phyloP scores from a whole-genome alignment of 2,797 vertebrate genomes.

The Sarcoramphus papa region DNA sequence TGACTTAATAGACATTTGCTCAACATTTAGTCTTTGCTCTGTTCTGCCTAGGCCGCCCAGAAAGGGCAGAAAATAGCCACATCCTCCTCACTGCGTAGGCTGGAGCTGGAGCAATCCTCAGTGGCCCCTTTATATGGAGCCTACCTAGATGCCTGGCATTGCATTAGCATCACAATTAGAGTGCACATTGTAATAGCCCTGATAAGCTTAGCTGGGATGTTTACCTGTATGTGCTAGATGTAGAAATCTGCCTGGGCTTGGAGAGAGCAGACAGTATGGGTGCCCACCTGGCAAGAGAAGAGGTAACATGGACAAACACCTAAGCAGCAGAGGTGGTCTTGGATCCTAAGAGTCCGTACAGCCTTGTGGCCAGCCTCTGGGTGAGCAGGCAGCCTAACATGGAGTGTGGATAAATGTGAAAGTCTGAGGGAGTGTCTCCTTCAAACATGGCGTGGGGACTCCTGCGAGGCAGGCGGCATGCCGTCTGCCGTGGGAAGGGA shows the following conservation, averaged over 20 bases:
- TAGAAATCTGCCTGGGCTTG: background rate
- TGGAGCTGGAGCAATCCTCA: background rate
- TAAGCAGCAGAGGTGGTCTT: background rate
- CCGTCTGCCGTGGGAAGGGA: background rate
- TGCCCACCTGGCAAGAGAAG: background rate
- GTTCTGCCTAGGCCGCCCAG: background rate
- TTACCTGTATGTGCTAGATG: background rate
- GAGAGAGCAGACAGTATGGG: background rate
- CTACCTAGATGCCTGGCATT: rapidly evolving
- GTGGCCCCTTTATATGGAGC: background rate
- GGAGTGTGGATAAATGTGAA: background rate
- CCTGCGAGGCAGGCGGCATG: rapidly evolving
- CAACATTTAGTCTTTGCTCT: background rate
- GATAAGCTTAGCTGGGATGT: background rate
- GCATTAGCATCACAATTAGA: background rate
- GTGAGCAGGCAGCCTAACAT: background rate
- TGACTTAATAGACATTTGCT: background rate
- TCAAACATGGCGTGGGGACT: rapidly evolving
- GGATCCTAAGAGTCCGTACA: background rate
- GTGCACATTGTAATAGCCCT: background rate
- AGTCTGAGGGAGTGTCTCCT: background rate
- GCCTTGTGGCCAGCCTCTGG: rapidly evolving
- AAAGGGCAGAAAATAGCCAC: background rate
- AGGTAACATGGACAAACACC: background rate
- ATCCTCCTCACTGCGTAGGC: background rate